phyloP scores from a whole-genome alignment of 1,140 invertebrate genomes.

The Drosophila insularis region DNA sequence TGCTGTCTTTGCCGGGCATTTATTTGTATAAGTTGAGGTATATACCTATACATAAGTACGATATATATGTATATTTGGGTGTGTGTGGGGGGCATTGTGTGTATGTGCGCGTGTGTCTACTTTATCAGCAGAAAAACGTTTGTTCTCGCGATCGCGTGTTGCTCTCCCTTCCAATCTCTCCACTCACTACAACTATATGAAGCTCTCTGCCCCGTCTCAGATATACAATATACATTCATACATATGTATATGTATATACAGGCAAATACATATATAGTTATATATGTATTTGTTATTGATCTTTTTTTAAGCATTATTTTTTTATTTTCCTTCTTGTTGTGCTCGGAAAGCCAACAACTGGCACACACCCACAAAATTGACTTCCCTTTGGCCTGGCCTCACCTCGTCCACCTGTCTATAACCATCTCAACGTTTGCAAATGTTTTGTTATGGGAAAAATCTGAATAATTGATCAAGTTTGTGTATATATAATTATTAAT shows the following conservation, averaged over 20 bases:
- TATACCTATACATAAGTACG: constrained; percentile 7
- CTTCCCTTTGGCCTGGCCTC: constrained; percentile 18
- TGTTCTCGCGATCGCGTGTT: constrained; percentile 49
- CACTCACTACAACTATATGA: too few species aligned
- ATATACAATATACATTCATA: not conserved
- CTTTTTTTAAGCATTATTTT: constrained; percentile 55
- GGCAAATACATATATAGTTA: constrained; percentile 14
- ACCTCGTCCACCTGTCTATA: too few species aligned
- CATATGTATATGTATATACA: constrained; percentile 23
- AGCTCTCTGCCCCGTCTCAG: constrained; percentile 5
- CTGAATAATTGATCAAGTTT: constrained; percentile 51
- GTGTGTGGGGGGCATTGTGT: constrained; percentile 10
- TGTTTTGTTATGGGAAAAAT: constrained; percentile 19
- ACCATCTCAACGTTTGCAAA: not conserved
- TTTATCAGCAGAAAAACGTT: constrained; percentile 56
- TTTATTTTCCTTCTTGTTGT: constrained; percentile 26
- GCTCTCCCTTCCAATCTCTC: constrained; percentile 32
- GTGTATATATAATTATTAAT: constrained; percentile 18
- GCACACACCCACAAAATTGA: constrained; percentile 30
- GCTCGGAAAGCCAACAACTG: constrained; percentile 39
- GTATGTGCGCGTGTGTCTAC: constrained; percentile 31
- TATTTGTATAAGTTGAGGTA: constrained; percentile 22
- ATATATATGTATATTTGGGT: not conserved
- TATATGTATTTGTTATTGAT: constrained; percentile 59
- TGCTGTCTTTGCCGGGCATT: constrained; percentile 15